Evolutionary conservation across 2,888 invertebrate species (phyloP).

Genomic region (Malthinus seriepunctatus): DNA sequence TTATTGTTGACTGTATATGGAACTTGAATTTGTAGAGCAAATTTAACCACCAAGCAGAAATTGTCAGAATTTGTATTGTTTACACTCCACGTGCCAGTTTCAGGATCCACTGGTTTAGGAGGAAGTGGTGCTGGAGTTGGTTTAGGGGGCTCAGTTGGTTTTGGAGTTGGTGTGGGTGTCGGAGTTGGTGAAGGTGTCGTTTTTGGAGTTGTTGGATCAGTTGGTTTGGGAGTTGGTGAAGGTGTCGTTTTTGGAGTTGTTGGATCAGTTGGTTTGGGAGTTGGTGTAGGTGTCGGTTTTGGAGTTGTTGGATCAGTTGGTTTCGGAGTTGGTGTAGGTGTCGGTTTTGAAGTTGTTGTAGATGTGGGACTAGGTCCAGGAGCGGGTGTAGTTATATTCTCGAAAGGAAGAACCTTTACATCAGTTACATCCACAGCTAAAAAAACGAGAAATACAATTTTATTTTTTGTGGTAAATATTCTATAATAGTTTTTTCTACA

Average conservation of each 20-base stretch:
- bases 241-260: neutral
- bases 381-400: no score
- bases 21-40: conserved; percentile 69
- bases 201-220: conserved; percentile 13
- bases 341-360: neutral
- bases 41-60: conserved; percentile 68
- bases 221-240: neutral
- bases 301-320: neutral
- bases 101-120: conserved; percentile 44
- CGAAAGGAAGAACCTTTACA: no score
- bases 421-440: no score
- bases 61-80: conserved; percentile 45
- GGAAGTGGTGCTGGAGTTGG: conserved; percentile 43
- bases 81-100: conserved; percentile 57
- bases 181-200: conserved; percentile 50
- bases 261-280: neutral
- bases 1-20: conserved; percentile 54
- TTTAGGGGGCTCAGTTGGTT: conserved; percentile 36
- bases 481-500: no score
- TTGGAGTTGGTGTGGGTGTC: conserved; percentile 48
- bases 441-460: no score
- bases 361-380: no score
- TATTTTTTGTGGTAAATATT: no score
- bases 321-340: neutral
- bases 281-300: no score